A percentile compares a stretch with the other conserved stretches of the same genome.
These are phyloP conservation scores for Brachystomella parvula DNA, from an alignment of 1,140 invertebrate genomes.

Conservation along the genomic window DNA sequence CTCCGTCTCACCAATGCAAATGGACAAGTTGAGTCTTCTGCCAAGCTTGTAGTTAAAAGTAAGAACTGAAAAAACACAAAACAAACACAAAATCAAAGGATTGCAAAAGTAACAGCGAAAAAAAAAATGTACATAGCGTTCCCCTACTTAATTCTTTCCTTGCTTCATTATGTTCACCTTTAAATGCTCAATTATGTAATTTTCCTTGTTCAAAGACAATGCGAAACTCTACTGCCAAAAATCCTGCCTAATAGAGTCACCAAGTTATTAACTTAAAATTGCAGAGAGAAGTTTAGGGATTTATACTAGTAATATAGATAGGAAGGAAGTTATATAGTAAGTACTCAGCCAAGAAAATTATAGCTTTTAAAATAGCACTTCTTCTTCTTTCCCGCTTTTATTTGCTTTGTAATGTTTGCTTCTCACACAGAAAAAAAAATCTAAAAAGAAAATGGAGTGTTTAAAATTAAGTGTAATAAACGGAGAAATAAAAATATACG, in stretches of 20 bases:
- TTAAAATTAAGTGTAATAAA: background rate
- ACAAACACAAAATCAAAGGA: background rate
- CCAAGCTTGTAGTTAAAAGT: slow-evolving; percentile 93
- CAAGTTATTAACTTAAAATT: too few species aligned
- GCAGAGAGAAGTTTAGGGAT: background rate
- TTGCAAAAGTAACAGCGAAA: too few species aligned
- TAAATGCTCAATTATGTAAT: background rate
- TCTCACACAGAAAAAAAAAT: too few species aligned
- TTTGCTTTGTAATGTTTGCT: slow-evolving; percentile 4
- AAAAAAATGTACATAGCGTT: too few species aligned
- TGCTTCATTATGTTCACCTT: background rate
- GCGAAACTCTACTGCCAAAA: background rate
- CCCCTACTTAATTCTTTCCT: background rate
- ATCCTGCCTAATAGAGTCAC: background rate
- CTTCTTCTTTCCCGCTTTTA: background rate
- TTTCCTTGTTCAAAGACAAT: background rate
- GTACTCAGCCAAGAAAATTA: background rate
- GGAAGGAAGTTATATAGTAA: background rate
- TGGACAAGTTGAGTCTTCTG: slow-evolving; percentile 83
- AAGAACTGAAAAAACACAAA: slow-evolving; percentile 50
- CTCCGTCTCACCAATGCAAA: slow-evolving; percentile 81
- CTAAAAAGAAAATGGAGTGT: slow-evolving; percentile 11
- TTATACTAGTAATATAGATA: background rate
- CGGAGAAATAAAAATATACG: background rate
- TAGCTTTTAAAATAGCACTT: background rate